Evolutionary conservation across 2,797 vertebrate species (phyloP).

Genomic region (Tangara arthus): DNA sequence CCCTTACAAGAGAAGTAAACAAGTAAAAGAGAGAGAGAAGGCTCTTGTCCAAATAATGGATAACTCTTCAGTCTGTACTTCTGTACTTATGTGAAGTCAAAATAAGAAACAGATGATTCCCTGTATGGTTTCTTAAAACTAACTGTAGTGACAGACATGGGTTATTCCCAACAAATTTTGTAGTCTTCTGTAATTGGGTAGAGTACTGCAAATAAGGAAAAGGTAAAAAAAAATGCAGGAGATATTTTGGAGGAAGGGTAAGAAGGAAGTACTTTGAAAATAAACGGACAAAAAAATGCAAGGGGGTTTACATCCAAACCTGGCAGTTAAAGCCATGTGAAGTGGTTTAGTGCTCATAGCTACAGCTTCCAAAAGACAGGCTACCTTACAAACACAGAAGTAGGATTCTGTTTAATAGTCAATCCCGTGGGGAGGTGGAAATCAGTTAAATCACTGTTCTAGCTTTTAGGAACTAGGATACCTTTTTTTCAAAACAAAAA

Average conservation of each 20-base stretch:
- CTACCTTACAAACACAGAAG: neutral
- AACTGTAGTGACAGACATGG: too few species aligned
- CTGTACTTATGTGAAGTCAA: too few species aligned
- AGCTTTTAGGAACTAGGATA: neutral
- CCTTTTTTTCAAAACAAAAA: neutral
- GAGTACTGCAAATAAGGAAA: too few species aligned
- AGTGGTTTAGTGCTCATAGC: neutral
- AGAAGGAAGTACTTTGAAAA: neutral
- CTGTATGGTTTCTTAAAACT: too few species aligned
- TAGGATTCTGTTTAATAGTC: neutral
- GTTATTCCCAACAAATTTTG: too few species aligned
- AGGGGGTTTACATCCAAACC: neutral
- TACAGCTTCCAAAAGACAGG: neutral
- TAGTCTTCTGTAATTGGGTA: too few species aligned
- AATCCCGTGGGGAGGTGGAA: neutral
- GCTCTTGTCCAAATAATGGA: too few species aligned
- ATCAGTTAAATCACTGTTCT: neutral
- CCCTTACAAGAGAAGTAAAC: too few species aligned
- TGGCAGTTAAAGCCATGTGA: neutral
- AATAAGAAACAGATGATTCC: too few species aligned
- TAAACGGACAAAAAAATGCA: neutral
- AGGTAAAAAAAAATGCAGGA: too few species aligned
- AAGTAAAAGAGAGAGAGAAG: too few species aligned
- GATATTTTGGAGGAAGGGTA: neutral
- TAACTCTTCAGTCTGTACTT: too few species aligned